Evolutionary conservation across 2,888 invertebrate species (phyloP).

Genomic region (Apamea epomidion): DNA sequence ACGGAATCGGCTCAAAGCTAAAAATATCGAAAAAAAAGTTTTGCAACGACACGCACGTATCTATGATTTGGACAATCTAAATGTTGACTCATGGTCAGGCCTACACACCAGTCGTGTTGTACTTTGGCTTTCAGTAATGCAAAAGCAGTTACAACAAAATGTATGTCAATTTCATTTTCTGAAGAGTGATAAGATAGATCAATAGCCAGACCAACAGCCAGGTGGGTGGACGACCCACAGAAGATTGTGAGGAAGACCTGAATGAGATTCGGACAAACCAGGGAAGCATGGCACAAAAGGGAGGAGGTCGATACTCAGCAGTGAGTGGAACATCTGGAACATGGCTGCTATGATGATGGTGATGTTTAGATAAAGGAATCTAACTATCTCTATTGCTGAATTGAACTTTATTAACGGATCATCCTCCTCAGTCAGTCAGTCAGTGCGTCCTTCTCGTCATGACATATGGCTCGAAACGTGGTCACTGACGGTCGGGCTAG

Average conservation of each 20-base stretch:
- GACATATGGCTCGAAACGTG: too few relatives aligned
- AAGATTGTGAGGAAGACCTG: neutral
- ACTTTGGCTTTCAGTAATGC: neutral
- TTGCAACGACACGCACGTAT: slow-evolving; percentile 36
- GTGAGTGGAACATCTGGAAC: neutral
- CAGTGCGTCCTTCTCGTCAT: too few relatives aligned
- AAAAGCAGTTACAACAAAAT: slow-evolving; percentile 2
- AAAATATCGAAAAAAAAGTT: slow-evolving; percentile 43
- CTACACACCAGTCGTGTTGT: slow-evolving; percentile 36
- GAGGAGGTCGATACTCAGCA: neutral
- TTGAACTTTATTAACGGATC: neutral
- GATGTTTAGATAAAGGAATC: neutral
- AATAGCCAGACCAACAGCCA: neutral
- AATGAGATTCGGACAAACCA: neutral
- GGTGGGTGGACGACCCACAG: neutral
- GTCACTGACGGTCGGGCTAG: too few relatives aligned
- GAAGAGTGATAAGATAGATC: neutral
- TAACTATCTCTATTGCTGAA: neutral
- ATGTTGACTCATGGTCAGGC: slow-evolving; percentile 55
- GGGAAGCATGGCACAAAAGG: neutral
- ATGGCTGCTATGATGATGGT: neutral
- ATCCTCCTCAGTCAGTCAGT: too few relatives aligned
- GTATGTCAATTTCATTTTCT: neutral
- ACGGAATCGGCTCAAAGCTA: slow-evolving; percentile 15
- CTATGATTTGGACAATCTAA: slow-evolving; percentile 56